Evolutionary conservation across 2,113 vertebrate genomes (phyloP).

Genomic region (Labeo rohita): DNA sequence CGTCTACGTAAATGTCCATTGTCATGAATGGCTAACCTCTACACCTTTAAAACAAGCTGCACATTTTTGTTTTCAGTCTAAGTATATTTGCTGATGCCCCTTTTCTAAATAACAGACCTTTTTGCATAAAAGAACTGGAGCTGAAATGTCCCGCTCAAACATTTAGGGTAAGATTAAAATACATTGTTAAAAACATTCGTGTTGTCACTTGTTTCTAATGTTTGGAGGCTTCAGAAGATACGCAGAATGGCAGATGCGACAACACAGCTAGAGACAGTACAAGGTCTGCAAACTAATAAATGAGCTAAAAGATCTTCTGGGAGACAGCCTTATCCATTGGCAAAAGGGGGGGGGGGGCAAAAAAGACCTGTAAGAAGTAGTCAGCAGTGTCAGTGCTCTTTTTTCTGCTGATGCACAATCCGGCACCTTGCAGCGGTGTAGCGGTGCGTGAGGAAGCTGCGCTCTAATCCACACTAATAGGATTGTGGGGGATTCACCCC

Average conservation of each 20-base stretch:
- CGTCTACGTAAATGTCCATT: not conserved
- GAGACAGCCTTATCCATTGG: constrained; percentile 53
- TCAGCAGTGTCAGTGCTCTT: constrained; percentile 62
- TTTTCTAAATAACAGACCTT: not conserved
- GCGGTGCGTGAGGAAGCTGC: constrained; percentile 66
- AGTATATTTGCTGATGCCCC: not conserved
- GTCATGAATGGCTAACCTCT: not conserved
- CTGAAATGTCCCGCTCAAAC: not conserved
- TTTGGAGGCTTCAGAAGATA: not conserved
- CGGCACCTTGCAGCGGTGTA: constrained; percentile 73
- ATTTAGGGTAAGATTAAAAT: not conserved
- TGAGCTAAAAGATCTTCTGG: constrained; percentile 9
- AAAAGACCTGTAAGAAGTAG: constrained; percentile 40
- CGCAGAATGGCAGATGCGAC: not conserved
- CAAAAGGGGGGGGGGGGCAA: not conserved
- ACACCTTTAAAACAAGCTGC: not conserved
- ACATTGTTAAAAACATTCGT: not conserved
- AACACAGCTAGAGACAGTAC: not conserved
- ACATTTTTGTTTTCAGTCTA: not conserved
- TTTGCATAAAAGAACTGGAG: not conserved
- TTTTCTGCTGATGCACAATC: constrained; percentile 69
- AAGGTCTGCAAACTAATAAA: constrained; percentile 46
- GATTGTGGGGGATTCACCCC: constrained; percentile 80
- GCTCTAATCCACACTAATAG: constrained; percentile 80
- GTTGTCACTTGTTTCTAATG: not conserved